Percentiles rank a stretch among this genome's conserved stretches.
Conservation (phyloP, 2,797 vertebrate genomes). For the Pteropus rufus region DNA sequence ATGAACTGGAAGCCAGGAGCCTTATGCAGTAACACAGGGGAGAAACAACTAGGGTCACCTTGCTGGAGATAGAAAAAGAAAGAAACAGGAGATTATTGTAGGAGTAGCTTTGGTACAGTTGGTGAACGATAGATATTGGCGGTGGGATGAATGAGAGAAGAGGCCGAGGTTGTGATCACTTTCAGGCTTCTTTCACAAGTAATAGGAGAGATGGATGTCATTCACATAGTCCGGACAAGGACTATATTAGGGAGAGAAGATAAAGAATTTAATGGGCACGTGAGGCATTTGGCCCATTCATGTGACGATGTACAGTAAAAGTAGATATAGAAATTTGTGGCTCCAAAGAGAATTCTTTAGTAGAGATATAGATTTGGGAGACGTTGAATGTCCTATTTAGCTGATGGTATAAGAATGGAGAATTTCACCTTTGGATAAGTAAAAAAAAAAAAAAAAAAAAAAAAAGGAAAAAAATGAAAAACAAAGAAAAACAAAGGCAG, state of each 20-base stretch:
- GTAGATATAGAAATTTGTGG: background rate
- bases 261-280: background rate
- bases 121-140: background rate
- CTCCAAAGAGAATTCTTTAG: background rate
- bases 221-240: background rate
- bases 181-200: background rate
- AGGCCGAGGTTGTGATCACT: background rate
- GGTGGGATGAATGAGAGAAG: background rate
- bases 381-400: background rate
- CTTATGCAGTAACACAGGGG: background rate
- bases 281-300: background rate
- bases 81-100: background rate
- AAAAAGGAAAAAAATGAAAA: background rate
- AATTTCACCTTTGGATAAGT: background rate
- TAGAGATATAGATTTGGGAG: background rate
- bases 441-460: background rate
- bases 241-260: background rate
- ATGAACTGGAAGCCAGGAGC: background rate
- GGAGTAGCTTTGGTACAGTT: background rate
- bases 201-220: background rate
- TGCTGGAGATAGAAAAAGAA: background rate
- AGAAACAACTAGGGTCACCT: background rate
- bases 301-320: background rate
- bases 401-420: background rate
- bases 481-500: background rate